Conservation (phyloP, 2,888 invertebrate species). For the Oscheius sp. region DNA sequence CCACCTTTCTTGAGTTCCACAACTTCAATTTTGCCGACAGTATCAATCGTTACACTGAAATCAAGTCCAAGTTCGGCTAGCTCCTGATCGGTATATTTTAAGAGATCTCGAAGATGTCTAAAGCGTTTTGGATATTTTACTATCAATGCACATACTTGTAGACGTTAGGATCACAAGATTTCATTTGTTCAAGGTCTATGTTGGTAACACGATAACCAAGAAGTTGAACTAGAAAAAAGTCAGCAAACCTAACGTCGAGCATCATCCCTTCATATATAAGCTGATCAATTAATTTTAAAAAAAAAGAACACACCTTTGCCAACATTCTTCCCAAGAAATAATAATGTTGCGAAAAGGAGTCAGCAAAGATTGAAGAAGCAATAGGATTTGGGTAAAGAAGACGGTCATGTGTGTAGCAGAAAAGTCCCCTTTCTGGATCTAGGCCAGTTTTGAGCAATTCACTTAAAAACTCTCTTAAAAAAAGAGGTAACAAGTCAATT, state of each 20-base stretch:
- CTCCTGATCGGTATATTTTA: conserved; percentile 29
- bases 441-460: conserved; percentile 81
- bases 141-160: conserved; percentile 32
- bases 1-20: conserved; percentile 92
- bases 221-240: conserved; percentile 90
- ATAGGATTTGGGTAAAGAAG: conserved; percentile 95
- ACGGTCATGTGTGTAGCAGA: conserved; percentile 76
- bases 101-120: conserved; percentile 38
- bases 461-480: conserved; percentile 82
- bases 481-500: background rate
- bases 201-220: conserved; percentile 71
- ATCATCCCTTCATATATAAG: conserved; percentile 93
- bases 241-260: conserved; percentile 92
- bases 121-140: background rate
- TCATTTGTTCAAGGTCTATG: conserved; percentile 51
- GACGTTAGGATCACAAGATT: conserved; percentile 43
- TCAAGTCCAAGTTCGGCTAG: conserved; percentile 46
- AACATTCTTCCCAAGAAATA: conserved; percentile 92
- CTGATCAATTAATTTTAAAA: conserved; percentile 71
- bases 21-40: conserved; percentile 48
- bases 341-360: conserved; percentile 77
- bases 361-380: conserved; percentile 77
- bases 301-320: conserved; percentile 79
- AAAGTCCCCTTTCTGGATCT: conserved; percentile 77
- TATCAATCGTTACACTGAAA: conserved; percentile 49